These are phyloP conservation scores for Tipula unca DNA, from an alignment of 2,888 invertebrate genomes.

Conservation along the genomic window DNA sequence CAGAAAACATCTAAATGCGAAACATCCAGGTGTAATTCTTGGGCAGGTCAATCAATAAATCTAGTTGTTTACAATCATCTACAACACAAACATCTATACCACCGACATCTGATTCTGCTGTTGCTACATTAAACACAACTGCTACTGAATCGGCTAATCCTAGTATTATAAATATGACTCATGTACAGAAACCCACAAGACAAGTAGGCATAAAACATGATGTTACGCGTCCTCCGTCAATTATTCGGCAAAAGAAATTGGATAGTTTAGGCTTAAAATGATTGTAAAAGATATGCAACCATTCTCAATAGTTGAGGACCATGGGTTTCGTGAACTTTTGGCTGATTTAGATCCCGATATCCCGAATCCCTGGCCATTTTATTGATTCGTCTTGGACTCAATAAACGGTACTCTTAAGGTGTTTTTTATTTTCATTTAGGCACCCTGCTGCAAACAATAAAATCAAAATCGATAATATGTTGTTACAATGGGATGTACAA, in stretches of 20 bases:
- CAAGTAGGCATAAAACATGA: neutral
- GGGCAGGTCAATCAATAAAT: neutral
- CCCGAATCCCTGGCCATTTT: neutral
- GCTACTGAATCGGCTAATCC: neutral
- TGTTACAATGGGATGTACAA: neutral
- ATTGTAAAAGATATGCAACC: no score
- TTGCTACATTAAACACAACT: no score
- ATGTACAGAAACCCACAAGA: neutral
- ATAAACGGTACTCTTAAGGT: neutral
- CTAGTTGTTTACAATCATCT: neutral
- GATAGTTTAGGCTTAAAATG: neutral
- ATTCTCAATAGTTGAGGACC: neutral
- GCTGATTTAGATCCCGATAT: neutral
- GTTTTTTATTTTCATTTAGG: neutral
- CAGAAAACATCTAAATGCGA: neutral
- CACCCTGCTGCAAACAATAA: neutral
- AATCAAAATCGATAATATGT: neutral
- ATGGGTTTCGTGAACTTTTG: neutral
- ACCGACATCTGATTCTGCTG: neutral
- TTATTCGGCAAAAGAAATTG: neutral
- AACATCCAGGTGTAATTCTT: neutral
- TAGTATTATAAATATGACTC: neutral
- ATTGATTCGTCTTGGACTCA: neutral
- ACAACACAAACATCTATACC: neutral
- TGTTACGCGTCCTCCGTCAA: neutral